phyloP scores from a whole-genome alignment of 2,888 invertebrate genomes.

The Drosophila neonasuta region DNA sequence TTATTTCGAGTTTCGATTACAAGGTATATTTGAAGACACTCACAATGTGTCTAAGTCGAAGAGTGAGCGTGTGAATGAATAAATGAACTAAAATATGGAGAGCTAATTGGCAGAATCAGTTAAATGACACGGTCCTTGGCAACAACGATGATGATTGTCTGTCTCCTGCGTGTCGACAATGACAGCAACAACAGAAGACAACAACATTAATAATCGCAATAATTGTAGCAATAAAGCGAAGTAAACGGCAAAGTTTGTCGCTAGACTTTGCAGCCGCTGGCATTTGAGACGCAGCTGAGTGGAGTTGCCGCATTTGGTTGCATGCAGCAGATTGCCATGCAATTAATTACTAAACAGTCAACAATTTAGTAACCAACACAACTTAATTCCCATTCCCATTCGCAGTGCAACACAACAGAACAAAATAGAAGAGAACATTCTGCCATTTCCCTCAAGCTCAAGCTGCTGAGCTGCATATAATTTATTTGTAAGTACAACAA shows the following conservation, averaged over 20 bases:
- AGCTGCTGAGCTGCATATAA: conserved; percentile 4
- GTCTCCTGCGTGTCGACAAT: neutral
- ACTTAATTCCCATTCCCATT: neutral
- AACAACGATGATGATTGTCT: conserved; percentile 5
- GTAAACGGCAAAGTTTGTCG: conserved; percentile 35
- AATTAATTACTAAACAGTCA: conserved; percentile 34
- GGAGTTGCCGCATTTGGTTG: conserved; percentile 16
- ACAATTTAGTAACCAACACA: conserved; percentile 24
- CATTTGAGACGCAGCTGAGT: neutral
- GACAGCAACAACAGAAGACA: conserved; percentile 11
- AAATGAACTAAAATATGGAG: conserved; percentile 82
- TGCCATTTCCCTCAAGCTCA: too few species aligned
- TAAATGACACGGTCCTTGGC: conserved; percentile 37
- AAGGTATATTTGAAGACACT: neutral
- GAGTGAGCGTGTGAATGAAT: conserved; percentile 5
- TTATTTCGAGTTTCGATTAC: neutral
- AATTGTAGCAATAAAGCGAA: conserved; percentile 27
- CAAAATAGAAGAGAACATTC: too few species aligned
- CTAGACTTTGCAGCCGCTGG: conserved; percentile 5
- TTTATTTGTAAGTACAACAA: conserved; percentile 23
- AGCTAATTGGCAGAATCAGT: conserved; percentile 55
- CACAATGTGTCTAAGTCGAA: neutral
- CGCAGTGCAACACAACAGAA: neutral
- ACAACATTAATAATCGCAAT: conserved; percentile 24
- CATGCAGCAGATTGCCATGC: conserved; percentile 36